Base-by-base conservation (phyloP, 1,140 invertebrate species). In the Drosophila pseudoananassae region DNA sequence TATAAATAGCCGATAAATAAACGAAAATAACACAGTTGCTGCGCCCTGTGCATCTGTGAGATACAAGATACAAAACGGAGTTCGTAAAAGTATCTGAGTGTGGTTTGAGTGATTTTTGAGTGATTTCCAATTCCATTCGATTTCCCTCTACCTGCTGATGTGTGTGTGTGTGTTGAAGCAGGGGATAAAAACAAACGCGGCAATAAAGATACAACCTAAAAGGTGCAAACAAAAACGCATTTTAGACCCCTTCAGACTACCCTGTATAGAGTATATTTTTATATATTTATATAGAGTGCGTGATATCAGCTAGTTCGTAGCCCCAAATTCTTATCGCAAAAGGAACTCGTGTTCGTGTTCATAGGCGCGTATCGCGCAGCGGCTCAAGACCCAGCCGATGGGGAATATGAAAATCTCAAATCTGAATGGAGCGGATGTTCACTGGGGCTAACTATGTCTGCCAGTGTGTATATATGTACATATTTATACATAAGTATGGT, bases 291-390 rank as follows among this genome's bases (percentile, higher is more conserved):
- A 52, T 66, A 50, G 54, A 57, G 50, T 29, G 40, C 38, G 9
- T 49, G 65, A 69, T 69, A 69, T 68, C 63, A 49, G 45, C 75
- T 83, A 85, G 81, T 87, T 85, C 82, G 69, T 87, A 89, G 84
- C 79, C 84, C 84, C 84, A 88, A 88, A 88, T 88, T 89, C 84
- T 88, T 88, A 88, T 88, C 84, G 69, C 76, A 31, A 84, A 88
- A 88, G 83, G 84, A 88, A 88, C 84, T 89, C 72, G 72, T 88
- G 70, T 56, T 70, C 69, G 73, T 33, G 25, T 70, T 84, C 65
- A 81, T 70, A 74, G 66, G 46, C 83, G 65, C 84, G 64, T 89
- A 87, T 89, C 79, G 69, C 76, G 40, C 36, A 17, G 20, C 75
- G 50, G 52, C 74, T 64, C 58, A 69, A 53, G 64, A 71, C 56